Evolutionary conservation across 2,797 vertebrate genomes (phyloP), one percentile per base, ranked within the genome.

Genomic region (Rhincodon typus): DNA sequence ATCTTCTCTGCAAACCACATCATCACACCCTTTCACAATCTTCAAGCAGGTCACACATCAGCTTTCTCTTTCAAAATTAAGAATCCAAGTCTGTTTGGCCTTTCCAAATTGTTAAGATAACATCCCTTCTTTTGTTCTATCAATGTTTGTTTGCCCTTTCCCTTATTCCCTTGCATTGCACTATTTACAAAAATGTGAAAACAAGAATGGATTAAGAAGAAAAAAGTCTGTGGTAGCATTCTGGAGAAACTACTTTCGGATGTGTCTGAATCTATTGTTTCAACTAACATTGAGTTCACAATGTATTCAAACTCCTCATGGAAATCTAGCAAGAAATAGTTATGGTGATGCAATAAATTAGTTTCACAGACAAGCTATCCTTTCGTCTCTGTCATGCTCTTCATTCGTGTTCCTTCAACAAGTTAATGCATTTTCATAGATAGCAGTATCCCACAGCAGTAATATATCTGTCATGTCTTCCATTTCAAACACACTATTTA

Each of bases 381-480:
- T 42, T 93, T 94, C 30, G 42, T 42, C 74, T 34, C 38, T 74
- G 30, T 6, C 7, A 6, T 74, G 25, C 42, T 91, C 12, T 21
- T n/a, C 67, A 27, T 25, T 17, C 0, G 3, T 94, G 67, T 13
- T 74, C 15, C 30, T 95, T n/a, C 21, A 95, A 77, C 70, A 95
- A 57, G 30, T 53, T 57, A 95, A 19, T 50, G 23, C 50, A 57
- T 57, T 77, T 34, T 70, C 30, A 53, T 19, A n/a, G 94, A 62
- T 62, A 62, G 8, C 57, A 62, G 57, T 62, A 62, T 62, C 57
- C 12, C 4, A 3, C 94, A 95, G 70, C 94, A 50, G 15, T 53
- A 42, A 95, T 77, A 77, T 53, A 95, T 95, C 94, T 95, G 70
- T n/a, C 72, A 77, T 77, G 38, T 57, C 30, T 70, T 77, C 94